Evolutionary conservation across 2,113 vertebrate genomes (phyloP).

Genomic region (Leptosomus discolor): DNA sequence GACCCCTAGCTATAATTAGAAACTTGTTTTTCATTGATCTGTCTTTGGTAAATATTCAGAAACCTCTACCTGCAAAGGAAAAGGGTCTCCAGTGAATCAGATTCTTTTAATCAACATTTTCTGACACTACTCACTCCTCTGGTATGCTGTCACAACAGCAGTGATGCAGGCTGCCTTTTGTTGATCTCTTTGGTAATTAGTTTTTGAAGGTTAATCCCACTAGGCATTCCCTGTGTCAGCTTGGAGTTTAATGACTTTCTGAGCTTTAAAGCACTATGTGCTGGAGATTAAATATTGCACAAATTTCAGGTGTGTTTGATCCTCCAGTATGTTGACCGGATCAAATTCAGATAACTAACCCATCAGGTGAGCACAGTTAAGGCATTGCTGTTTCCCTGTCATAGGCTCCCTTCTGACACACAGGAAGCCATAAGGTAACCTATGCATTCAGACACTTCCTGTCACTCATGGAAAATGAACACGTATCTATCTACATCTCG

Average conservation of each 20-base stretch:
- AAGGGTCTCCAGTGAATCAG: neutral
- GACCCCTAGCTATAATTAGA: neutral
- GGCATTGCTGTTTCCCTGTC: neutral
- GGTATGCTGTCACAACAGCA: neutral
- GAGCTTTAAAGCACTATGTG: constrained; percentile 7
- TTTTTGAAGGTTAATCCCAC: constrained; percentile 64
- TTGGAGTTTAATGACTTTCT: constrained; percentile 36
- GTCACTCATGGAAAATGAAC: neutral
- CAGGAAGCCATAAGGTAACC: neutral
- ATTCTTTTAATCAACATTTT: neutral
- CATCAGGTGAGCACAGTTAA: neutral
- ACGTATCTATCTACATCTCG: neutral
- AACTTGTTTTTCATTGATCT: neutral
- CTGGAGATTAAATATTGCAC: constrained; percentile 1
- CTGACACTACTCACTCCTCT: neutral
- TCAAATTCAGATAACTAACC: neutral
- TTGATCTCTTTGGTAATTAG: constrained; percentile 61
- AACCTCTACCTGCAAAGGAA: neutral
- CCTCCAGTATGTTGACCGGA: neutral
- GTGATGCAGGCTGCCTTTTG: constrained; percentile 3
- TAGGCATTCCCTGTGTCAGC: constrained; percentile 24
- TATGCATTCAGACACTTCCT: neutral
- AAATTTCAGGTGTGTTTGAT: neutral
- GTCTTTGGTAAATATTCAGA: neutral
- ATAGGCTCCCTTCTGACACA: neutral